Conservation (phyloP, 1,140 invertebrate genomes). For the Geopemphigus sp. region DNA sequence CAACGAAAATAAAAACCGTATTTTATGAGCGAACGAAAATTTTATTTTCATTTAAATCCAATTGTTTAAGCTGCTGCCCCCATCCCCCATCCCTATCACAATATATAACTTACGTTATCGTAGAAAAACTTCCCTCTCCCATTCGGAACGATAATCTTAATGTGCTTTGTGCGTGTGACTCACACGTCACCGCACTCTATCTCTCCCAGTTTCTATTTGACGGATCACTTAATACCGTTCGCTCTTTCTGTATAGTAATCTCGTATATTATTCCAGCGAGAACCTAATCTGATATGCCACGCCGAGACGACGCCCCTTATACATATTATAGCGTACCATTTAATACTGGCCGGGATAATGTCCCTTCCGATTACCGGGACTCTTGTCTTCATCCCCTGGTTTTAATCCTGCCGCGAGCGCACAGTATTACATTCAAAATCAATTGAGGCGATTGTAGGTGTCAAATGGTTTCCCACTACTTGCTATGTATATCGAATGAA, state of each 20-base stretch:
- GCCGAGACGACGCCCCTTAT: constrained; percentile 36
- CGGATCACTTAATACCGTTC: constrained; percentile 50
- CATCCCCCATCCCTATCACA: background rate
- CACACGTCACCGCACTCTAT: constrained; percentile 39
- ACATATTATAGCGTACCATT: constrained; percentile 33
- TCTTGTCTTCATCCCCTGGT: constrained; percentile 14
- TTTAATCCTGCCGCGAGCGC: background rate
- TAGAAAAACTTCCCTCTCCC: background rate
- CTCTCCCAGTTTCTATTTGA: constrained; percentile 49
- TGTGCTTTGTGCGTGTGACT: constrained; percentile 23
- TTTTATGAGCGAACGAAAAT: constrained; percentile 8
- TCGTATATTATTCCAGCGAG: constrained; percentile 39
- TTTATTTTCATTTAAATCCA: constrained; percentile 7
- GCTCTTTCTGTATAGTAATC: constrained; percentile 37
- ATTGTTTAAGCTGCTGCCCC: constrained; percentile 11
- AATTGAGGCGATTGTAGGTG: constrained; percentile 19
- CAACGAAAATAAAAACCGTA: constrained; percentile 4
- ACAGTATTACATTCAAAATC: constrained; percentile 5
- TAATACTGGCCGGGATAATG: constrained; percentile 16
- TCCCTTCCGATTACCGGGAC: constrained; percentile 8
- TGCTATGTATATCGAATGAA: background rate
- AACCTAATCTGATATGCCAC: constrained; percentile 21
- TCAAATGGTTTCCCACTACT: background rate
- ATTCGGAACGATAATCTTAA: constrained; percentile 35
- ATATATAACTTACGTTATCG: constrained; percentile 1